A percentile compares a stretch with the other conserved stretches of the same genome.
Evolutionary conservation across 2,888 invertebrate species (phyloP).

Genomic region (Oxystoma pomonae): DNA sequence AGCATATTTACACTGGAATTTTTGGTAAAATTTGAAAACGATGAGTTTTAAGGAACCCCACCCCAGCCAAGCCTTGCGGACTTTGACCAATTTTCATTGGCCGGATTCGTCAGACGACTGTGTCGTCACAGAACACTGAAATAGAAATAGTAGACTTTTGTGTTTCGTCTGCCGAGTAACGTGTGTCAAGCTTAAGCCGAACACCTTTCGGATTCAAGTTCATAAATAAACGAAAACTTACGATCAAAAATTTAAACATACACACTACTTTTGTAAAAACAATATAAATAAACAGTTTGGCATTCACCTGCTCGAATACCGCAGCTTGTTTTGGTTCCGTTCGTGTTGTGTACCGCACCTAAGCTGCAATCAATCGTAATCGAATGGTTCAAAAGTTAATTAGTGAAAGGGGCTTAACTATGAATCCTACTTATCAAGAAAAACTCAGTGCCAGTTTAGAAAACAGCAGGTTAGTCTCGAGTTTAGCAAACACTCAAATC

Average conservation of each 20-base stretch:
- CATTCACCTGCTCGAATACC: not conserved
- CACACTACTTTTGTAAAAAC: constrained; percentile 2
- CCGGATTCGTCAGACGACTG: constrained; percentile 22
- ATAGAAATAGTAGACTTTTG: not conserved
- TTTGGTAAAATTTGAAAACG: not conserved
- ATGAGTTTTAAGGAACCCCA: constrained; percentile 21
- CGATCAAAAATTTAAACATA: not conserved
- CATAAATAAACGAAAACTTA: not conserved
- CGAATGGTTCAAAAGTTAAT: constrained; percentile 19
- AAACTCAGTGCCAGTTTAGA: constrained; percentile 38
- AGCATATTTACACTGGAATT: no score
- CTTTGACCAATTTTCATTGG: constrained; percentile 15
- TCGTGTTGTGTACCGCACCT: not conserved
- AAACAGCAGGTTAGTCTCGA: constrained; percentile 34
- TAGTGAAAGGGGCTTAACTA: constrained; percentile 17
- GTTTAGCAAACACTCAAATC: not conserved
- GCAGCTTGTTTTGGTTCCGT: not conserved
- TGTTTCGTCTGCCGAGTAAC: not conserved
- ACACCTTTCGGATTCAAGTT: not conserved
- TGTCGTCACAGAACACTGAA: constrained; percentile 16
- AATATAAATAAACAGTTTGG: not conserved
- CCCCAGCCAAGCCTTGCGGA: constrained; percentile 14
- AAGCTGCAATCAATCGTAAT: no score
- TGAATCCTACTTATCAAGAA: constrained; percentile 31
- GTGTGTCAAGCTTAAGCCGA: not conserved